These are phyloP conservation scores for Eptesicus fuscus DNA, from an alignment of 2,113 vertebrate genomes.

Conservation along the genomic window DNA sequence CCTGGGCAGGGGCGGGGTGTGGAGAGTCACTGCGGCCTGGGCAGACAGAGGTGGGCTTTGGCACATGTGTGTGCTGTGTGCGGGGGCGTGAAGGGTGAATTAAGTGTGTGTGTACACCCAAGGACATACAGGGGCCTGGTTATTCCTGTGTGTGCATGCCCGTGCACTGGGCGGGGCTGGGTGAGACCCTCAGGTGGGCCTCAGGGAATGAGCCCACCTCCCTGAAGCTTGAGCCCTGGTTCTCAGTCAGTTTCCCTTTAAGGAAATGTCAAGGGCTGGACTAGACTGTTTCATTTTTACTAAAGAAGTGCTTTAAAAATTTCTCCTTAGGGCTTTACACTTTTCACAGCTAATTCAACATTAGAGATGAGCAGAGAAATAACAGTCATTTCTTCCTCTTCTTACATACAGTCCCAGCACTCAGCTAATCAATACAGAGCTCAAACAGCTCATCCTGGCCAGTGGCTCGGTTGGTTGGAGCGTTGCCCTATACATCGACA, in stretches of 20 bases:
- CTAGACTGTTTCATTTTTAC: not conserved
- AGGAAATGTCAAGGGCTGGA: not conserved
- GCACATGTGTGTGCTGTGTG: rapidly evolving
- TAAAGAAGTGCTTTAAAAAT: not conserved
- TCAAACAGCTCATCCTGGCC: not conserved
- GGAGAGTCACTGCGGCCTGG: too few relatives aligned
- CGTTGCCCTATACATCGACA: not conserved
- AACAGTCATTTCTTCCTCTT: not conserved
- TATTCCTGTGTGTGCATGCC: not conserved
- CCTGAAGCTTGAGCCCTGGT: not conserved
- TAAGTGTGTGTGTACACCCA: not conserved
- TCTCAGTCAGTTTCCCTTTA: not conserved
- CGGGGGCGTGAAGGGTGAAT: not conserved
- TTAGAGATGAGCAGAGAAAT: not conserved
- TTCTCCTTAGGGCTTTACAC: not conserved
- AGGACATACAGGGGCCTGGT: not conserved
- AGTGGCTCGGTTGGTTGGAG: not conserved
- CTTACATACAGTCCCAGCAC: not conserved
- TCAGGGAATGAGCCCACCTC: not conserved
- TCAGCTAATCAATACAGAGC: too few relatives aligned
- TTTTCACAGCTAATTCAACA: not conserved
- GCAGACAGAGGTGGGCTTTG: not conserved
- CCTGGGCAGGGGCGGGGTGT: rapidly evolving
- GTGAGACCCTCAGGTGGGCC: not conserved
- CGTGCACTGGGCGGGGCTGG: not conserved